These are phyloP conservation scores for Lamprologus lemairii DNA, from an alignment of 2,113 vertebrate species.

Conservation along the genomic window DNA sequence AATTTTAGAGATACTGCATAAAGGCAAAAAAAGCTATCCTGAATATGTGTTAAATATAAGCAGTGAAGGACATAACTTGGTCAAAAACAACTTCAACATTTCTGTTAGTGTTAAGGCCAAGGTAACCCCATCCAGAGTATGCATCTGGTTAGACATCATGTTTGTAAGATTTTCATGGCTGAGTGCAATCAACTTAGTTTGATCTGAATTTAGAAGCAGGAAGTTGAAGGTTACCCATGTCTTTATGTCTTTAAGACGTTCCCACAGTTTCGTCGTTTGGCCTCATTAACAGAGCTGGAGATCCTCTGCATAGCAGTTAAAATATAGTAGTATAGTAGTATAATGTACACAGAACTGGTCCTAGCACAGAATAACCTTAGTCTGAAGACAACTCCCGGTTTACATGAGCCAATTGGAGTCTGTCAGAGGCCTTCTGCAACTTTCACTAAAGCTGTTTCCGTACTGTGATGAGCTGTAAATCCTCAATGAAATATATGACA, in stretches of 20 bases:
- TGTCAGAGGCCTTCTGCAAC: background rate
- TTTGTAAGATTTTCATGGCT: background rate
- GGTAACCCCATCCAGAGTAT: background rate
- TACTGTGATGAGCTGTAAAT: background rate
- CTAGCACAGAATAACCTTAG: background rate
- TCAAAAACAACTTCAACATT: background rate
- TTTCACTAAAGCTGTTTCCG: background rate
- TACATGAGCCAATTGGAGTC: background rate
- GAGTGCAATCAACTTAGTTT: background rate
- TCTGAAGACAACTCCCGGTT: background rate
- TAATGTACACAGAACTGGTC: background rate
- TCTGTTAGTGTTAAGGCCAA: background rate
- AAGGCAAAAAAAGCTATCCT: background rate
- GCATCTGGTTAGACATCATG: background rate
- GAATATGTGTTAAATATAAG: background rate
- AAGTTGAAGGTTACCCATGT: background rate
- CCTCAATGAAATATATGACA: background rate
- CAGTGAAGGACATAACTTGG: background rate
- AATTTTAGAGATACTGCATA: background rate
- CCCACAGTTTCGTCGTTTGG: accelerated
- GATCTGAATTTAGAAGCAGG: background rate
- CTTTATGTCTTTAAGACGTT: accelerated
- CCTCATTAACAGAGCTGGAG: background rate
- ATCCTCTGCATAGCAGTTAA: background rate
- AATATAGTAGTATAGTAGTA: background rate